Percentiles rank a stretch among this genome's conserved stretches.
Evolutionary conservation across 1,140 invertebrate genomes (phyloP).

Genomic region (Anthonomus grandis): DNA sequence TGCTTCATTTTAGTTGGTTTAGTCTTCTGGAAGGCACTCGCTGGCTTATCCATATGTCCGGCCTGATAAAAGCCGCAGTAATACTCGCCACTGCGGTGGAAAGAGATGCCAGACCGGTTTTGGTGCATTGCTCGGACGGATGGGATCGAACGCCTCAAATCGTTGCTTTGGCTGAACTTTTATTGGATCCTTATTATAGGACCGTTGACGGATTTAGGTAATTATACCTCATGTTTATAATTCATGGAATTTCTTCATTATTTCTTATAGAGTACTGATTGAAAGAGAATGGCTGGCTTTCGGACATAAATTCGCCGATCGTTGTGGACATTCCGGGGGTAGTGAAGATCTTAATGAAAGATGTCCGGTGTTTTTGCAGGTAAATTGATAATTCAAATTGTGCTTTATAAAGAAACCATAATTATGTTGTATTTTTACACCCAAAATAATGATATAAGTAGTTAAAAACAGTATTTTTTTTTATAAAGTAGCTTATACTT

Average conservation of each 20-base stretch:
- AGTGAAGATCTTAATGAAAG: slow-evolving; percentile 86
- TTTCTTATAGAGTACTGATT: slow-evolving; percentile 80
- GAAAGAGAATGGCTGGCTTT: slow-evolving; percentile 96
- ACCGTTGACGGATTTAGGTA: slow-evolving; percentile 64
- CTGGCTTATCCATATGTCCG: slow-evolving; percentile 88
- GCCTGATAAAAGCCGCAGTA: slow-evolving; percentile 74
- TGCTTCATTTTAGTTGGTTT: slow-evolving; percentile 68
- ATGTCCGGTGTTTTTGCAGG: slow-evolving; percentile 86
- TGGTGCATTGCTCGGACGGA: slow-evolving; percentile 95
- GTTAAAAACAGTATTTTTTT: too few species aligned
- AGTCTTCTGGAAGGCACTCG: slow-evolving; percentile 81
- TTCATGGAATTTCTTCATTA: background rate
- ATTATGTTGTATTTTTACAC: too few species aligned
- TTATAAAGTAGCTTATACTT: too few species aligned
- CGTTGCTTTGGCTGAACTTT: slow-evolving; percentile 83
- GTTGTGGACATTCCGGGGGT: slow-evolving; percentile 82
- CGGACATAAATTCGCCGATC: slow-evolving; percentile 95
- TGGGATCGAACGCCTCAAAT: slow-evolving; percentile 97
- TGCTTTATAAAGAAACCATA: too few species aligned
- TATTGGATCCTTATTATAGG: slow-evolving; percentile 90
- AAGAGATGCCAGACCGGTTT: slow-evolving; percentile 80
- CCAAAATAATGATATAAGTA: too few species aligned
- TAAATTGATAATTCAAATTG: too few species aligned
- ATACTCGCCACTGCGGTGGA: slow-evolving; percentile 78
- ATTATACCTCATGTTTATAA: slow-evolving; percentile 2